Percentiles rank a stretch among this genome's conserved stretches.
phyloP scores from a whole-genome alignment of 2,888 invertebrate species.

The Limnephilus auricula region DNA sequence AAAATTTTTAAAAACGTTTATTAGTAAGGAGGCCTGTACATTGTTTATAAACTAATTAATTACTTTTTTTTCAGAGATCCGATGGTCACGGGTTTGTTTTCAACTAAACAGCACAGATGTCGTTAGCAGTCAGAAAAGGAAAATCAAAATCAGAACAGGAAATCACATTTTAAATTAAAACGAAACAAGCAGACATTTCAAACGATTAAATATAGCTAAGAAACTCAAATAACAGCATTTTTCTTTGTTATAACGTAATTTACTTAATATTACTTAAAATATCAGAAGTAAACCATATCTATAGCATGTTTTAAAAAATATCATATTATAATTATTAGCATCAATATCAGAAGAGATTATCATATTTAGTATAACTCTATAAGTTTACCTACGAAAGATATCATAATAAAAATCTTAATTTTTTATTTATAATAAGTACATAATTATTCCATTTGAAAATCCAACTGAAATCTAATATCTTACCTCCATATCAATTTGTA shows the following conservation, averaged over 20 bases:
- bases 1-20: too few relatives aligned
- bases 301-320: not conserved
- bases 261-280: not conserved
- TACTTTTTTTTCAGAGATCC: conserved; percentile 60
- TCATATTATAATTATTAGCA: not conserved
- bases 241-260: not conserved
- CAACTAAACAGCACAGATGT: conserved; percentile 50
- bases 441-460: not conserved
- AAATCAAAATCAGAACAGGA: not conserved
- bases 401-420: not conserved
- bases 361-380: not conserved
- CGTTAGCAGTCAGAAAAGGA: not conserved
- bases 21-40: not conserved
- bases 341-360: not conserved
- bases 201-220: not conserved
- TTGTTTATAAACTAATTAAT: not conserved
- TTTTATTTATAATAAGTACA: not conserved
- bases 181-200: not conserved
- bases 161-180: not conserved
- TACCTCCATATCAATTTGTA: not conserved
- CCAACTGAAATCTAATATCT: not conserved
- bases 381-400: not conserved
- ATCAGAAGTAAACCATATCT: not conserved
- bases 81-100: conserved; percentile 54
- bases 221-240: not conserved